Evolutionary conservation across 2,888 invertebrate genomes (phyloP).

Genomic region (Lampropteryx suffumata): DNA sequence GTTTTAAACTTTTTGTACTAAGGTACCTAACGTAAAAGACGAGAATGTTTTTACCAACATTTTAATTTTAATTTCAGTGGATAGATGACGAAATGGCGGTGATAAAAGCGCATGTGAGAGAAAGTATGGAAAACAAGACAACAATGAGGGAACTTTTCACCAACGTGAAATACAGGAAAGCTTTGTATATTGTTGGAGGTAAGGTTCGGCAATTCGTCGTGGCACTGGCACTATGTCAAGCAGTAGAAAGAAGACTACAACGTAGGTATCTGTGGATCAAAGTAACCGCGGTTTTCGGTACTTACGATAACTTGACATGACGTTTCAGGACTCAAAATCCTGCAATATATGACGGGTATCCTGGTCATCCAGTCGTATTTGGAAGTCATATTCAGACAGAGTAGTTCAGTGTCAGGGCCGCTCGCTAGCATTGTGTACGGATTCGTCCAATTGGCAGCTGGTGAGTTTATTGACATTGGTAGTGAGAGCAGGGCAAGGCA

Average conservation of each 20-base stretch:
- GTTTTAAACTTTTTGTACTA: conserved; percentile 15
- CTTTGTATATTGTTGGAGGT: conserved; percentile 74
- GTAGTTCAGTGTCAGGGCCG: conserved; percentile 77
- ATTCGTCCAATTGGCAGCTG: conserved; percentile 81
- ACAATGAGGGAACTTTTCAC: conserved; percentile 74
- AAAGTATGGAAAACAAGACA: conserved; percentile 79
- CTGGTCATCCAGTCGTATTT: conserved; percentile 84
- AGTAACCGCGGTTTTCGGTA: too few species aligned
- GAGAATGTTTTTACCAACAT: too few species aligned
- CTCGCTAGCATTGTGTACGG: conserved; percentile 83
- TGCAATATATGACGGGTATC: conserved; percentile 84
- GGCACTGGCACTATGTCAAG: too few species aligned
- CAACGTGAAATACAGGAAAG: conserved; percentile 77
- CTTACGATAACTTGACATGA: background rate
- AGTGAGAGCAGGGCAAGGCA: background rate
- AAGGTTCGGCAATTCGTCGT: conserved; percentile 10
- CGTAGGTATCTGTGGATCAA: too few species aligned
- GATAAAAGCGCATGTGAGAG: conserved; percentile 69
- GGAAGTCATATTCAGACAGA: conserved; percentile 82
- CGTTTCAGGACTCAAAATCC: conserved; percentile 77
- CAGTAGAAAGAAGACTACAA: too few species aligned
- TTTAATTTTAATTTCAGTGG: conserved; percentile 51
- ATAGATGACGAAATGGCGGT: conserved; percentile 60
- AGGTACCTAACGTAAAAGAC: too few species aligned
- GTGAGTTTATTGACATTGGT: conserved; percentile 45